A percentile compares a stretch with the other conserved stretches of the same genome.
Evolutionary conservation across 2,797 vertebrate species (phyloP).

Genomic region (Esox masquinongy): DNA sequence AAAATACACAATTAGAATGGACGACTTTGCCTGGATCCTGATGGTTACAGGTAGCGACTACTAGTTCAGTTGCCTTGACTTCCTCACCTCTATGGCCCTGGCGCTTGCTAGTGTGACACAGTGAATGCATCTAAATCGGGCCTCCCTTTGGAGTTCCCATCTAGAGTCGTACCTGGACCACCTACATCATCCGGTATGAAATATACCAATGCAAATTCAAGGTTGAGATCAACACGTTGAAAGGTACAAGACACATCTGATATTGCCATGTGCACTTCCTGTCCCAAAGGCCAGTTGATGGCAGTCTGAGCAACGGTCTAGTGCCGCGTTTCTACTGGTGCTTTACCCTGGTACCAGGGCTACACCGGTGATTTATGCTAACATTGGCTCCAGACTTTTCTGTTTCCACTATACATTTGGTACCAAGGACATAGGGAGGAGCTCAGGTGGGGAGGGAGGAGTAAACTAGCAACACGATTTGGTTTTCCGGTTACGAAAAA

Average conservation of each 20-base stretch:
- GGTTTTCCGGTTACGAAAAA: too few relatives aligned
- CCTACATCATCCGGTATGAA: constrained; percentile 36
- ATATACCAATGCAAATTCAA: constrained; percentile 30
- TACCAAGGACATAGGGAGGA: too few relatives aligned
- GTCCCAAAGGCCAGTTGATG: background rate
- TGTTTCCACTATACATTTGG: too few relatives aligned
- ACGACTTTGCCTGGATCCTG: background rate
- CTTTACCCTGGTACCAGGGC: too few relatives aligned
- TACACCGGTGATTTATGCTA: too few relatives aligned
- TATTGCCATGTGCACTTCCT: background rate
- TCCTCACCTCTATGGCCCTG: background rate
- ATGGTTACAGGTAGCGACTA: too few relatives aligned
- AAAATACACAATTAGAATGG: background rate
- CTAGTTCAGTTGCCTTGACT: background rate
- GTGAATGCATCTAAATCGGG: background rate
- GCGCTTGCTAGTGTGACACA: background rate
- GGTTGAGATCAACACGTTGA: background rate
- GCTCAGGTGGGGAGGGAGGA: too few relatives aligned
- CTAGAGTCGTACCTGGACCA: constrained; percentile 52
- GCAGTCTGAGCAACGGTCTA: background rate
- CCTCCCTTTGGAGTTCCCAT: background rate
- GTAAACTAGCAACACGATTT: too few relatives aligned
- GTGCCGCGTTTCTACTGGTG: too few relatives aligned
- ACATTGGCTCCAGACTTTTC: too few relatives aligned
- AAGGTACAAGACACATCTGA: background rate